Conservation (phyloP, 2,797 vertebrate species). For the Microctenopoma lineatum region DNA sequence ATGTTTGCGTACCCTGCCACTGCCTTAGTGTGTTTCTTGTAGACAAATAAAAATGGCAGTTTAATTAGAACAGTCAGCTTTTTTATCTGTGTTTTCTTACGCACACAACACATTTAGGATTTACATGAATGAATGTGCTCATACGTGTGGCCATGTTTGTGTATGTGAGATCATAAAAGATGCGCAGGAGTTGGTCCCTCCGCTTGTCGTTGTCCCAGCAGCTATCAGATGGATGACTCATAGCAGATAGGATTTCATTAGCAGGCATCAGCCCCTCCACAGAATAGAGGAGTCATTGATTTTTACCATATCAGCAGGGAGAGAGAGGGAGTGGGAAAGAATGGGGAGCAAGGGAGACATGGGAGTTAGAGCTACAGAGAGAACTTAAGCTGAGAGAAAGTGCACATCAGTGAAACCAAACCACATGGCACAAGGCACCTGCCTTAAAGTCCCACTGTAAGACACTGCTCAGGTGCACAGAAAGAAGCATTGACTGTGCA, state of each 20-base stretch:
- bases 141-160: constrained; percentile 15
- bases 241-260: constrained; percentile 81
- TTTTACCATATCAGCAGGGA: constrained; percentile 70
- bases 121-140: constrained; percentile 5
- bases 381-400: constrained; percentile 37
- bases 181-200: constrained; percentile 24
- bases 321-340: constrained; percentile 36
- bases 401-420: constrained; percentile 54
- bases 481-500: constrained; percentile 7
- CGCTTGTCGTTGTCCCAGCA: constrained; percentile 51
- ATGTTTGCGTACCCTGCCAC: neutral
- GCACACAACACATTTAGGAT: constrained; percentile 4
- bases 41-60: neutral
- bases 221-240: constrained; percentile 78
- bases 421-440: constrained; percentile 47
- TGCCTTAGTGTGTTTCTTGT: neutral
- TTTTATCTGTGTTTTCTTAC: constrained; percentile 5
- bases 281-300: constrained; percentile 79
- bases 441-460: constrained; percentile 35
- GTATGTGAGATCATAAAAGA: constrained; percentile 28
- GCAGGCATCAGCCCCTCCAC: constrained; percentile 63
- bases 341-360: constrained; percentile 38
- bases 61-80: neutral
- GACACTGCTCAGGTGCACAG: constrained; percentile 9
- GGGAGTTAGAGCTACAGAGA: constrained; percentile 26